Evolutionary conservation across 92 coral and sea anemone genomes (phyloP).

Genomic region (Parazoanthus swiftii): DNA sequence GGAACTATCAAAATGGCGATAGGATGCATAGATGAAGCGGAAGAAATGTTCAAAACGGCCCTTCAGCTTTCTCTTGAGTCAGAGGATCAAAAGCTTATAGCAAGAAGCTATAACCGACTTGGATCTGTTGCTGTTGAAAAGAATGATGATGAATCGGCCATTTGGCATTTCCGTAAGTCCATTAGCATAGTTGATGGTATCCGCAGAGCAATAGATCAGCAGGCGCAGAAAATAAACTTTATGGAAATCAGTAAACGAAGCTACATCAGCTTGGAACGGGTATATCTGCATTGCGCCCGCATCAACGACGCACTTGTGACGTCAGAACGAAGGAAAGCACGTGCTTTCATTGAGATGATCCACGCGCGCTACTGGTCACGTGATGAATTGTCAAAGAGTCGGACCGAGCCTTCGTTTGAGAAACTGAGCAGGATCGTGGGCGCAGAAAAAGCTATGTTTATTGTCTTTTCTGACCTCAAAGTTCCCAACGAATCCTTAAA

Average conservation of each 20-base stretch:
- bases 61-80: slow-evolving; percentile 4
- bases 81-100: slow-evolving; percentile 7
- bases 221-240: slow-evolving; percentile 19
- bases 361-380: neutral
- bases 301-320: slow-evolving; percentile 15
- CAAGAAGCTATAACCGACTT: slow-evolving; percentile 21
- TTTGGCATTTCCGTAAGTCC: neutral
- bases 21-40: neutral
- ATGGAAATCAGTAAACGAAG: neutral
- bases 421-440: slow-evolving; percentile 1
- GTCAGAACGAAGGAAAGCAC: slow-evolving; percentile 37
- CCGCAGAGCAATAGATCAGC: slow-evolving; percentile 5
- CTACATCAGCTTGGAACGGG: slow-evolving; percentile 9
- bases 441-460: slow-evolving; percentile 13
- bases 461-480: slow-evolving; percentile 15
- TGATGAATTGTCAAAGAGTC: neutral
- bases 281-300: neutral
- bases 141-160: slow-evolving; percentile 10
- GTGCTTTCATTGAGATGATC: slow-evolving; percentile 35
- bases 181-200: neutral
- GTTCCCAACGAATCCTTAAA: neutral
- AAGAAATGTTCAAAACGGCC: slow-evolving; percentile 12
- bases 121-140: neutral
- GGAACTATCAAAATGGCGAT: neutral
- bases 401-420: neutral